Evolutionary conservation across 2,797 vertebrate genomes (phyloP).

Genomic region (Brachyrhaphis roseni): DNA sequence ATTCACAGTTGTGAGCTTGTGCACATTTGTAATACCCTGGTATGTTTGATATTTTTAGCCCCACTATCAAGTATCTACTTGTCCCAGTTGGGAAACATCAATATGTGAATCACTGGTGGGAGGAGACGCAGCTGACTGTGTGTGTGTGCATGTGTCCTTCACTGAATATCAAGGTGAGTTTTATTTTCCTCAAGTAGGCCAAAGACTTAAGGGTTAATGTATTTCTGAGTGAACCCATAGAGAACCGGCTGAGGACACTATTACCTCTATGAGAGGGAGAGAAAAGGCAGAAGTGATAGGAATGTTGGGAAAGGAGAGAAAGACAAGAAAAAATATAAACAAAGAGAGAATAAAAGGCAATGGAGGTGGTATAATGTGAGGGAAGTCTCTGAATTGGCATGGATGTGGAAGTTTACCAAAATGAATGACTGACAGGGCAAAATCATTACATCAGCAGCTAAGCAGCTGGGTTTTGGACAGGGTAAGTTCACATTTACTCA

Average conservation of each 20-base stretch:
- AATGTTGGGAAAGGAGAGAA: slow-evolving; percentile 12
- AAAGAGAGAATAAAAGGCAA: slow-evolving; percentile 21
- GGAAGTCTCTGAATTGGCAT: slow-evolving; percentile 29
- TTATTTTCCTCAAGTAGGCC: slow-evolving; percentile 57
- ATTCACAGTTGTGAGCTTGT: slow-evolving; percentile 14
- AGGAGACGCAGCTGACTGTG: slow-evolving; percentile 33
- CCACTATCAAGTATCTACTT: slow-evolving; percentile 63
- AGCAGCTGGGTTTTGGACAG: slow-evolving; percentile 16
- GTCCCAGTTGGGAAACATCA: slow-evolving; percentile 61
- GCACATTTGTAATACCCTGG: slow-evolving; percentile 34
- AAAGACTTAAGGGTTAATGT: slow-evolving; percentile 69
- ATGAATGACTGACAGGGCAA: slow-evolving; percentile 43
- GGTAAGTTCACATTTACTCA: slow-evolving; percentile 12
- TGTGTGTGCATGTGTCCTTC: slow-evolving; percentile 59
- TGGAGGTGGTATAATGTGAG: slow-evolving; percentile 15
- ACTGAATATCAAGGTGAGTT: slow-evolving; percentile 61
- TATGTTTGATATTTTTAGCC: slow-evolving; percentile 64
- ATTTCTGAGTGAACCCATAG: slow-evolving; percentile 66
- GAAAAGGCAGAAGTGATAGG: slow-evolving; percentile 18
- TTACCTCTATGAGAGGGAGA: slow-evolving; percentile 42
- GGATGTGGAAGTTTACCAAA: slow-evolving; percentile 35
- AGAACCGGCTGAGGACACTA: slow-evolving; percentile 60
- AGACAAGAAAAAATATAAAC: slow-evolving; percentile 11
- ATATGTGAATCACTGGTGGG: slow-evolving; percentile 61
- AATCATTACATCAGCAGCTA: slow-evolving; percentile 38